A percentile compares a stretch with the other conserved stretches of the same genome.
phyloP scores from a whole-genome alignment of 1,140 invertebrate genomes.

The Carcinoscorpius rotundicauda region DNA sequence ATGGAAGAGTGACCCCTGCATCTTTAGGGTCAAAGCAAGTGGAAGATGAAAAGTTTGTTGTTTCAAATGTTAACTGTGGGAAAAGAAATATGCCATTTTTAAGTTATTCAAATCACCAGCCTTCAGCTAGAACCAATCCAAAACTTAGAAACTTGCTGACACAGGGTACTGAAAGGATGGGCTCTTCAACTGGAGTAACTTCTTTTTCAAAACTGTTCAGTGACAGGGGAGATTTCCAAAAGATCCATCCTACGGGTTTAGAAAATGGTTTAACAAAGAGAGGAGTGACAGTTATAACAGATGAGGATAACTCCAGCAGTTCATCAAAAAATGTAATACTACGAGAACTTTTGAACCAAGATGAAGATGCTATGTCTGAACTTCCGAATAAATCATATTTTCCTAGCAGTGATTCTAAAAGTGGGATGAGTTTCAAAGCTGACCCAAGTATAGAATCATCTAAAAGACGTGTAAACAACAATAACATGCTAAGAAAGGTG shows the following conservation, averaged over 20 bases:
- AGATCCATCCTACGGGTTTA: too few species aligned
- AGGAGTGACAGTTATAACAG: too few species aligned
- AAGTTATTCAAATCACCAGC: too few species aligned
- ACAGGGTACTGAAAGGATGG: conserved; percentile 17
- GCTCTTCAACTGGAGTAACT: conserved; percentile 12
- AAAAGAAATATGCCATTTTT: too few species aligned
- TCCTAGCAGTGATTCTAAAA: not conserved
- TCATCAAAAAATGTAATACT: conserved; percentile 16
- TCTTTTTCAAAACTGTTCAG: not conserved
- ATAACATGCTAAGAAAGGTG: conserved; percentile 19
- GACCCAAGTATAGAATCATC: not conserved
- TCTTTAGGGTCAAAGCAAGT: too few species aligned
- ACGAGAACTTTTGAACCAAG: conserved; percentile 22
- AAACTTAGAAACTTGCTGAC: conserved; percentile 26
- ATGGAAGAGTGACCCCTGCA: too few species aligned
- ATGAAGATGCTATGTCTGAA: conserved; percentile 17
- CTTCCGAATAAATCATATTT: not conserved
- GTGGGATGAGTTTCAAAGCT: not conserved
- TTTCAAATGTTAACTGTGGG: too few species aligned
- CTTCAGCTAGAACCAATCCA: conserved; percentile 6
- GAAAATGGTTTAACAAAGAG: too few species aligned
- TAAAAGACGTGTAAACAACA: conserved; percentile 13
- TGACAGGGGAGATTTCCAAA: too few species aligned
- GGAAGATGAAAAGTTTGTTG: too few species aligned
- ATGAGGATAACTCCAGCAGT: too few species aligned